Percentiles rank a stretch among this genome's conserved stretches.
Evolutionary conservation across 2,113 vertebrate species (phyloP).

Genomic region (Apteryx mantelli): DNA sequence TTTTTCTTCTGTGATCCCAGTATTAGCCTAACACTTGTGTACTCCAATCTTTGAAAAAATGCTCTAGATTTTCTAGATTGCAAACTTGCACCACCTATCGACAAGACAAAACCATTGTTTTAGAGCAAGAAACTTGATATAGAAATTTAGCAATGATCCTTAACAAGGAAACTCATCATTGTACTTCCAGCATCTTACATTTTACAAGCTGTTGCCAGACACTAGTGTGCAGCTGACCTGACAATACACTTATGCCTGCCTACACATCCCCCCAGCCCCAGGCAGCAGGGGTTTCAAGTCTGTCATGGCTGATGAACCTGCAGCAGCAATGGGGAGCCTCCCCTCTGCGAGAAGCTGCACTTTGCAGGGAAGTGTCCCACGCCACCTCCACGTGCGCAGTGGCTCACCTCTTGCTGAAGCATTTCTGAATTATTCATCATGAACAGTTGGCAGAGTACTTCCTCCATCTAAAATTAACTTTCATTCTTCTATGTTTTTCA

Average conservation of each 20-base stretch:
- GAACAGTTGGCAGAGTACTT: not conserved
- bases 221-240: not conserved
- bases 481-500: not conserved
- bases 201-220: not conserved
- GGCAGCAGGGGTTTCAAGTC: not conserved
- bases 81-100: conserved; percentile 54
- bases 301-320: not conserved
- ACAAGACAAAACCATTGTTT: not conserved
- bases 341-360: fast-evolving
- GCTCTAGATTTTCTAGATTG: not conserved
- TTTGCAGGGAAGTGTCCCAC: not conserved
- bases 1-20: not conserved
- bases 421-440: not conserved
- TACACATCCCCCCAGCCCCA: not conserved
- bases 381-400: not conserved
- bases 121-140: not conserved
- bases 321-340: not conserved
- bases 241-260: not conserved
- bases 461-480: not conserved
- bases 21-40: fast-evolving
- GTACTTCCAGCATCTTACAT: not conserved
- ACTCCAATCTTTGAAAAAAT: not conserved
- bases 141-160: not conserved
- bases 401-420: not conserved
- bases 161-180: fast-evolving